phyloP scores from a whole-genome alignment of 2,888 invertebrate species.

The Diarsia mendica region DNA sequence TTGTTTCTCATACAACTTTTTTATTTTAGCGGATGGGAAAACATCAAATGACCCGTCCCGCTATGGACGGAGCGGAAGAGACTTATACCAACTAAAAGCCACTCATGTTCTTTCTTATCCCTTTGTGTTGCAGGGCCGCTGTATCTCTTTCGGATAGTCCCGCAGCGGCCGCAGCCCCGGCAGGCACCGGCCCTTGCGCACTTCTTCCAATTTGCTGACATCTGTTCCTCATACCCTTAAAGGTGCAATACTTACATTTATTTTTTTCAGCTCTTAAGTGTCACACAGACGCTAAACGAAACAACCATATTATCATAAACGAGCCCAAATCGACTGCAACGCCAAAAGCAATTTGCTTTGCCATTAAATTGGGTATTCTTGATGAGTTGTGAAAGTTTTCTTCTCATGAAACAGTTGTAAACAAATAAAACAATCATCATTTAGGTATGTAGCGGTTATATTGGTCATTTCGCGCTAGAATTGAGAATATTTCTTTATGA shows the following conservation, averaged over 20 bases:
- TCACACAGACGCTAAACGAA: background rate
- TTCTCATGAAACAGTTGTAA: constrained; percentile 2
- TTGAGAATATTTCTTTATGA: background rate
- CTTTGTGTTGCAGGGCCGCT: no score
- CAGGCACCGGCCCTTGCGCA: no score
- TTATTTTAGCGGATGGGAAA: no score
- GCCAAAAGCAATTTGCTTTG: background rate
- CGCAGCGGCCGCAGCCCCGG: no score
- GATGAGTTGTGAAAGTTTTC: constrained; percentile 19
- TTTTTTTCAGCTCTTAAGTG: background rate
- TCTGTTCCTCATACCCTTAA: no score
- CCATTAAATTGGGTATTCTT: constrained; percentile 12
- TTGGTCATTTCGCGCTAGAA: background rate
- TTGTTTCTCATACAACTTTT: background rate
- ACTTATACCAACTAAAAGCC: no score
- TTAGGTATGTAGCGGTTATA: background rate
- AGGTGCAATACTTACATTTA: no score
- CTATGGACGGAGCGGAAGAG: no score
- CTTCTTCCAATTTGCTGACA: no score
- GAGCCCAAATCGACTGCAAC: constrained; percentile 10
- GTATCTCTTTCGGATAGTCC: no score
- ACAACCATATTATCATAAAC: background rate
- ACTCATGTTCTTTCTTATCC: no score
- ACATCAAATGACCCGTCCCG: no score
- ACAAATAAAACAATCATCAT: constrained; percentile 9